Base-by-base conservation (phyloP, 1,140 invertebrate genomes). In the Coptotermes formosanus region DNA sequence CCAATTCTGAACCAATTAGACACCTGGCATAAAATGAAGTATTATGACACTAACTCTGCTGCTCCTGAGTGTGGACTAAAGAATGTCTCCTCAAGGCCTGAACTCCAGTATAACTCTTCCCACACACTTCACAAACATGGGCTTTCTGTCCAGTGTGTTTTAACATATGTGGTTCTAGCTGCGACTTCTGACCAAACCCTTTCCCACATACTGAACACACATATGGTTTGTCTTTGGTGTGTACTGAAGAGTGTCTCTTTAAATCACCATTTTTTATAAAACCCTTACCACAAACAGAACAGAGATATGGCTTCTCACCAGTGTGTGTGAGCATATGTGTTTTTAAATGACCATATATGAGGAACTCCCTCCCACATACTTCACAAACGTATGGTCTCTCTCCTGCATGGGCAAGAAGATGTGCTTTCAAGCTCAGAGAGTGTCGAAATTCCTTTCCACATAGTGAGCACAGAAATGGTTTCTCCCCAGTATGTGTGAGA, bases 131-230 rank as follows among this genome's bases (percentile, higher is more conserved):
- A 89, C 95, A 96, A 88, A 93, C 92, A 89, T 96, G 96, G 0
- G 96, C 96, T 87, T 95, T 92, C 88, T 96, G 94, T 19, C 96
- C 96, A 43, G 95, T 96, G 90, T 96, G 95, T 88, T 94, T 94
- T 88, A 95, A 91, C 87, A 95, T 93, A 90, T 96, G 96, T 32
- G 95, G 95, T 86, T 95, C 93, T 25, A 96, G 91, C 59, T 93
- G 93, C 55, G 95, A 96, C 12, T 95, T 93, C 90, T 97, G 96
- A 1, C 95, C 95, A 90, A 97, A 97, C 14, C 94, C 92, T 89
- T 96, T 94, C 21, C 94, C 94, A 84, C 94, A 93, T 11, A 92
- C 86, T 48, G 82, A 43, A 83, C 84, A 85, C 25, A 52, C 25
- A 30, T 45, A 85, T 12, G 84, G 84, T 85, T 85, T 85, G 16